Conservation (phyloP, 2,888 invertebrate species). For the Drosophila emarginata region DNA sequence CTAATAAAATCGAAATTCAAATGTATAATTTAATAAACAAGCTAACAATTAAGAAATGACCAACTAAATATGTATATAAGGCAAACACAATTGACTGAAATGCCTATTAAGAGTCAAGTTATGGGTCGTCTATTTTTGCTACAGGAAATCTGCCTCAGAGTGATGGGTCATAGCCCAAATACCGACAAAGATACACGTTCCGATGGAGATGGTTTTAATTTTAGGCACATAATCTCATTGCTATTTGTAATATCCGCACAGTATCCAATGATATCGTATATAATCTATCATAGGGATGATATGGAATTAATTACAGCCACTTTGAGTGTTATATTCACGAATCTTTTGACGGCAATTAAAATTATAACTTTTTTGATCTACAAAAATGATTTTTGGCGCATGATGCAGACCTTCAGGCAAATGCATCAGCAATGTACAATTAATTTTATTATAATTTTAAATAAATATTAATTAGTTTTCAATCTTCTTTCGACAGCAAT, state of each 20-base stretch:
- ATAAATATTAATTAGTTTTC: neutral
- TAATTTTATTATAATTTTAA: constrained; percentile 2
- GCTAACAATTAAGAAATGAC: constrained; percentile 39
- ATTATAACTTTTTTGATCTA: constrained; percentile 74
- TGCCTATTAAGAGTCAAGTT: neutral
- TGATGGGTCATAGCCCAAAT: constrained; percentile 66
- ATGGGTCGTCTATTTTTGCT: constrained; percentile 66
- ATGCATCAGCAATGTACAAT: constrained; percentile 73
- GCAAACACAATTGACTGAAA: neutral
- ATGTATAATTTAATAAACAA: constrained; percentile 35
- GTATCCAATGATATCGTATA: constrained; percentile 74
- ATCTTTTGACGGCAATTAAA: constrained; percentile 76
- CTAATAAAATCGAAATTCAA: constrained; percentile 27
- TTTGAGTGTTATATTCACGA: constrained; percentile 77
- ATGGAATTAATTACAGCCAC: constrained; percentile 77
- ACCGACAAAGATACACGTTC: constrained; percentile 17
- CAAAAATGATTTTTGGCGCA: constrained; percentile 66
- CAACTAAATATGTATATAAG: constrained; percentile 16
- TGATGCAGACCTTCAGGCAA: constrained; percentile 69
- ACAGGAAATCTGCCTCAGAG: constrained; percentile 66
- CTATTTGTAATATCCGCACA: constrained; percentile 73
- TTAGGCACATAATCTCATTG: constrained; percentile 51
- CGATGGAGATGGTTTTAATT: neutral
- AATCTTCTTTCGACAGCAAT: constrained; percentile 15
- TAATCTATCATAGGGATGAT: constrained; percentile 70